Evolutionary conservation across 2,113 vertebrate genomes (phyloP).

Genomic region (Heterotilapia buettikoferi): DNA sequence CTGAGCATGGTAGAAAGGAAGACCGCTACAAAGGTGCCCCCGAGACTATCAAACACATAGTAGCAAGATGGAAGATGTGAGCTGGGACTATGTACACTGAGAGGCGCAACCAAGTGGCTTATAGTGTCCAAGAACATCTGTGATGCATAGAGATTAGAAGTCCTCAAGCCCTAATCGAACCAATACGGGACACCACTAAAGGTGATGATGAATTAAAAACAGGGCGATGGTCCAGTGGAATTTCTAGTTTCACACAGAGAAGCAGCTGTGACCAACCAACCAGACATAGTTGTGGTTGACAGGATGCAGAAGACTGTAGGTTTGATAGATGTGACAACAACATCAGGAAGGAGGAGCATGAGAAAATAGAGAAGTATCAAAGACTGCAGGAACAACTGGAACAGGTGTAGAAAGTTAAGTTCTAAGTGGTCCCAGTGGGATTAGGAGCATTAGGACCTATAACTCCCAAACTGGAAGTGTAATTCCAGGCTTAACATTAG

Average conservation of each 20-base stretch:
- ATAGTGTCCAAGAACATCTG: neutral
- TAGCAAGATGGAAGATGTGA: neutral
- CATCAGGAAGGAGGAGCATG: neutral
- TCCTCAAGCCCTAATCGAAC: neutral
- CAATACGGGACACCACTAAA: neutral
- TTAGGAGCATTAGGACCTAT: neutral
- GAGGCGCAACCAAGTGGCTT: neutral
- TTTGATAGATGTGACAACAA: neutral
- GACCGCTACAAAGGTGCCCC: neutral
- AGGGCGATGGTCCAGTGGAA: neutral
- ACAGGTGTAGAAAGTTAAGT: neutral
- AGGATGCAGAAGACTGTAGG: neutral
- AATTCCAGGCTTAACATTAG: neutral
- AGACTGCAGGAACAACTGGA: neutral
- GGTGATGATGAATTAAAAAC: neutral
- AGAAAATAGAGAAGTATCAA: neutral
- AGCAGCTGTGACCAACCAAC: neutral
- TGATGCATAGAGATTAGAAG: neutral
- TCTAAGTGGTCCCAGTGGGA: neutral
- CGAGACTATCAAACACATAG: neutral
- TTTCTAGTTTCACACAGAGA: neutral
- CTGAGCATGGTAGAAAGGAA: neutral
- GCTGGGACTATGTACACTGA: neutral
- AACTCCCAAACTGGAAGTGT: neutral
- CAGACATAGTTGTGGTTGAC: neutral